Percentiles rank a stretch among this genome's conserved stretches.
phyloP scores from a whole-genome alignment of 2,797 vertebrate genomes.

The Clarias laeviceps region DNA sequence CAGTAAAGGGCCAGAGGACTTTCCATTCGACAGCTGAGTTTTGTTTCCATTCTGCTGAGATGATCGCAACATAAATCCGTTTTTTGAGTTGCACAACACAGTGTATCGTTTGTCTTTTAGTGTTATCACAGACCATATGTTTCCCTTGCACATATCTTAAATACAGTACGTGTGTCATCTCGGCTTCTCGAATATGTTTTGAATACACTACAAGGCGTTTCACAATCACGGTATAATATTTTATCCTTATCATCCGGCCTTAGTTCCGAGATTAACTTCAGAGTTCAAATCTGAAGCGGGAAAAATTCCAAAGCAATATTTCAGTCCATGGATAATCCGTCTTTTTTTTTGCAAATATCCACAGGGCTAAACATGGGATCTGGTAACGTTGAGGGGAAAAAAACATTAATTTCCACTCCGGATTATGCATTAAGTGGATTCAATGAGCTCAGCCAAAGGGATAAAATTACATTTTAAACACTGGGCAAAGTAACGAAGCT shows the following conservation, averaged over 20 bases:
- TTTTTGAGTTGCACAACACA: not conserved
- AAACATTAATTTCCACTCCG: conserved; percentile 63
- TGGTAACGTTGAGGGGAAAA: conserved; percentile 22
- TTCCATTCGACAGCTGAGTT: conserved; percentile 18
- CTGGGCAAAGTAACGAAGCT: conserved; percentile 64
- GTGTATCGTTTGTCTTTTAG: not conserved
- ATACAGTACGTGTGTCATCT: not conserved
- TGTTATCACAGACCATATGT: not conserved
- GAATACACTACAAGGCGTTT: not conserved
- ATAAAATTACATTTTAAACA: conserved; percentile 70
- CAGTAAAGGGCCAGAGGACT: not conserved
- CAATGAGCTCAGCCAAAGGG: conserved; percentile 66
- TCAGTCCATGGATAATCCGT: conserved; percentile 20
- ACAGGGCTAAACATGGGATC: conserved; percentile 25
- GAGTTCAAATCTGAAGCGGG: not conserved
- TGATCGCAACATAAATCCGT: not conserved
- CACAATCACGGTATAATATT: conserved; percentile 14
- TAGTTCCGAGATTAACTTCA: not conserved
- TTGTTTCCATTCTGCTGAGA: not conserved
- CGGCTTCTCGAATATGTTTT: not conserved
- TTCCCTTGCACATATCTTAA: not conserved
- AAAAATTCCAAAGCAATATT: conserved; percentile 16
- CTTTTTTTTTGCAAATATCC: conserved; percentile 41
- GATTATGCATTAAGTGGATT: conserved; percentile 76
- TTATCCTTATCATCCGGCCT: conserved; percentile 4